These are phyloP conservation scores for Selene dorsalis DNA, from an alignment of 2,797 vertebrate species.

Conservation along the genomic window DNA sequence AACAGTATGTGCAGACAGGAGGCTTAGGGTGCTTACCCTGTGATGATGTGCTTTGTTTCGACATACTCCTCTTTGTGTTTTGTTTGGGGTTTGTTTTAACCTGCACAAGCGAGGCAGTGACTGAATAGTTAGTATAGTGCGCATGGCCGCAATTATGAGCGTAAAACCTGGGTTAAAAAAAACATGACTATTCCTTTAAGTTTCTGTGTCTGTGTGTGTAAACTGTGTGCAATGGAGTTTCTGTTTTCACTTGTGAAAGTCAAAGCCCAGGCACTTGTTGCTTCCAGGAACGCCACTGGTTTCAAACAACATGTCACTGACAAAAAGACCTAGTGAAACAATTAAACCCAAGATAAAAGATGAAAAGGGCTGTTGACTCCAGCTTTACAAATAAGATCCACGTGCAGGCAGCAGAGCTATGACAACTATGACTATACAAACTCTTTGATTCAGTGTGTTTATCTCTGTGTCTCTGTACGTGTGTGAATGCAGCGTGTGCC, in stretches of 20 bases:
- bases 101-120: background rate
- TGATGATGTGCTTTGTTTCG: slow-evolving; percentile 19
- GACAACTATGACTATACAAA: slow-evolving; percentile 63
- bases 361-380: slow-evolving; percentile 56
- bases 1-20: background rate
- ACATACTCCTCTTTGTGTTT: slow-evolving; percentile 8
- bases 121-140: background rate
- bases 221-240: slow-evolving; percentile 31
- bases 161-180: background rate
- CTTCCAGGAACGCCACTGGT: slow-evolving; percentile 54
- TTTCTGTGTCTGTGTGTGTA: background rate
- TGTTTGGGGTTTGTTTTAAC: background rate
- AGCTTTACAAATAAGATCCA: slow-evolving; percentile 70
- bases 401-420: slow-evolving; percentile 55
- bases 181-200: background rate
- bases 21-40: background rate
- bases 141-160: background rate
- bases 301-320: slow-evolving; percentile 63
- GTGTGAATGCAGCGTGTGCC: slow-evolving; percentile 48
- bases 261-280: slow-evolving; percentile 50
- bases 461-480: slow-evolving; percentile 35
- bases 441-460: slow-evolving; percentile 59
- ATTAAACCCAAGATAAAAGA: slow-evolving; percentile 58
- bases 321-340: slow-evolving; percentile 47
- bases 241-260: slow-evolving; percentile 56